These are phyloP conservation scores for Botia almorhae DNA, from an alignment of 2,797 vertebrate genomes.

Conservation along the genomic window DNA sequence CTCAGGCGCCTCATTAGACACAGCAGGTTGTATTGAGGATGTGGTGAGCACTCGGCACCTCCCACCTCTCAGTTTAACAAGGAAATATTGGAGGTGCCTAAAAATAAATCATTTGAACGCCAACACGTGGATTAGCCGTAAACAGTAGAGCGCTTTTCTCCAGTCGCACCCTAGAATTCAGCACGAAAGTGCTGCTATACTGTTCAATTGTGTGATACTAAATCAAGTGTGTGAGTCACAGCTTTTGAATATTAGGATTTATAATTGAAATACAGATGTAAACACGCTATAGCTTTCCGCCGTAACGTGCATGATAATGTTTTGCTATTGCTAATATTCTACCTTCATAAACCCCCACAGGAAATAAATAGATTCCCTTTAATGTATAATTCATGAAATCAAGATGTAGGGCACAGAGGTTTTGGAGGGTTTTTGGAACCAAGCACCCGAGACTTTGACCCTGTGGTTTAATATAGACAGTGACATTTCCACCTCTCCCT, in stretches of 20 bases:
- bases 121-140: slow-evolving; percentile 11
- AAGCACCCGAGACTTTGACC: too few species aligned
- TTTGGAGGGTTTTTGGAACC: neutral
- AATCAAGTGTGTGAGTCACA: too few species aligned
- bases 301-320: neutral
- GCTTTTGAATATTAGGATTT: neutral
- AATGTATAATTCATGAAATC: slow-evolving; percentile 32
- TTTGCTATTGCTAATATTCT: neutral
- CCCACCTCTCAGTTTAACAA: slow-evolving; percentile 17
- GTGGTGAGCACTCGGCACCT: slow-evolving; percentile 40
- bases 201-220: too few species aligned
- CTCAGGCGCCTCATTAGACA: slow-evolving; percentile 51
- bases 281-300: too few species aligned
- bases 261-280: neutral
- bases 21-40: slow-evolving; percentile 40
- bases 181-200: neutral
- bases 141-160: neutral
- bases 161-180: neutral
- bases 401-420: neutral
- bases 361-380: slow-evolving; percentile 3
- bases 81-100: slow-evolving; percentile 21
- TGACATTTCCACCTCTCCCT: neutral
- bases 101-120: slow-evolving; percentile 37
- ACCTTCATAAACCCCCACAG: neutral
- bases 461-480: neutral